phyloP scores from a whole-genome alignment of 2,888 invertebrate species.

The Amblyjoppa fuscipennis region DNA sequence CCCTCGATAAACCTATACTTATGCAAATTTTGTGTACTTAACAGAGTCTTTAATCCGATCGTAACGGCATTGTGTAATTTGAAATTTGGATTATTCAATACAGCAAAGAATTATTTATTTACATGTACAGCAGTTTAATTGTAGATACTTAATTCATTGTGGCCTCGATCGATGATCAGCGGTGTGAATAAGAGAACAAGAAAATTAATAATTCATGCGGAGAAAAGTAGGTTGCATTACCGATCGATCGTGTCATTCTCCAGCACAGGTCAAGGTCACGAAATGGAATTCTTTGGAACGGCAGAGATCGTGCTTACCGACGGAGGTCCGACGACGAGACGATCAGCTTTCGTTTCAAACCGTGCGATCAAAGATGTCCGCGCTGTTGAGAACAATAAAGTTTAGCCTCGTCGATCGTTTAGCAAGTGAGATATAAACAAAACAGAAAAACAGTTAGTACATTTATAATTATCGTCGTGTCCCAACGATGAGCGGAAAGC shows the following conservation, averaged over 20 bases:
- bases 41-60: constrained; percentile 37
- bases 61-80: constrained; percentile 24
- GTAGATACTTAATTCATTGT: not conserved
- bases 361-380: no score
- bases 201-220: not conserved
- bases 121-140: not conserved
- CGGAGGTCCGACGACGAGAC: no score
- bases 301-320: no score
- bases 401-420: not conserved
- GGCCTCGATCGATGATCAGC: not conserved
- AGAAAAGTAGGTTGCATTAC: no score
- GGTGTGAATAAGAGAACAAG: not conserved
- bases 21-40: constrained; percentile 51
- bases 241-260: no score
- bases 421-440: not conserved
- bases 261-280: no score
- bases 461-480: not conserved
- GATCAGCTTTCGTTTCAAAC: not conserved
- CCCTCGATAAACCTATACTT: constrained; percentile 37
- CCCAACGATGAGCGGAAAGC: constrained; percentile 73
- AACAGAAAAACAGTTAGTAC: not conserved
- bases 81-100: constrained; percentile 16
- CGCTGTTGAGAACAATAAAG: not conserved
- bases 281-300: no score
- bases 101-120: constrained; percentile 35